These are phyloP conservation scores for Camptogramma bilineatum DNA, from an alignment of 2,888 invertebrate species.

Conservation along the genomic window DNA sequence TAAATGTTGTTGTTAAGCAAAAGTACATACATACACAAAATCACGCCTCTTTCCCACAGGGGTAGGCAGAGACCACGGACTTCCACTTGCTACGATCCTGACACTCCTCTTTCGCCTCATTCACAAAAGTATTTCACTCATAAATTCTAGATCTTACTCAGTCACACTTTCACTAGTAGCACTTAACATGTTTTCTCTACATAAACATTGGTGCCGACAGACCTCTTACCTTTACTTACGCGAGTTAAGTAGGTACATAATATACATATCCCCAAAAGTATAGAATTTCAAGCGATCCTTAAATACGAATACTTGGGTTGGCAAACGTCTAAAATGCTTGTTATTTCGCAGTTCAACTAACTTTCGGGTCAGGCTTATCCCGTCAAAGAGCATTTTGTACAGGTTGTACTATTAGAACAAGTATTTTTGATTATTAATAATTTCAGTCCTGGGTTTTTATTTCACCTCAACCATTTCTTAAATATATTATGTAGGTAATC, in stretches of 20 bases:
- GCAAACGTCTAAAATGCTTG: constrained; percentile 36
- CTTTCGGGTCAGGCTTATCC: constrained; percentile 40
- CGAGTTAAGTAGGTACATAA: constrained; percentile 33
- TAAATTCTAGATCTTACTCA: constrained; percentile 30
- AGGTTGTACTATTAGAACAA: constrained; percentile 7
- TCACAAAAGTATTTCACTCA: background rate
- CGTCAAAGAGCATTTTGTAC: constrained; percentile 38
- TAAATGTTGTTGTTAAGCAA: no score
- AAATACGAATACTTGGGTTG: constrained; percentile 28
- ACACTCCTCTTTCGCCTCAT: no score
- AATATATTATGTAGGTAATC: no score
- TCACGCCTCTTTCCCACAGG: no score
- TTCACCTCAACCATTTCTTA: no score
- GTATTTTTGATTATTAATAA: background rate
- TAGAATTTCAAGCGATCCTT: constrained; percentile 40
- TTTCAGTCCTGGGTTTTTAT: background rate
- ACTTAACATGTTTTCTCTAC: constrained; percentile 40
- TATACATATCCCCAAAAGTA: constrained; percentile 37
- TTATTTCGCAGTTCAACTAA: constrained; percentile 38
- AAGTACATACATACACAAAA: no score
- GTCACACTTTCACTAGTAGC: constrained; percentile 36
- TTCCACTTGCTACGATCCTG: no score
- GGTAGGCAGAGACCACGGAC: no score
- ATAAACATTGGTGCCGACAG: constrained; percentile 42
- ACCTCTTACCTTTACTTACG: constrained; percentile 41